Base-by-base conservation (phyloP, 1,140 invertebrate genomes). In the Teleopsis dalmanni region DNA sequence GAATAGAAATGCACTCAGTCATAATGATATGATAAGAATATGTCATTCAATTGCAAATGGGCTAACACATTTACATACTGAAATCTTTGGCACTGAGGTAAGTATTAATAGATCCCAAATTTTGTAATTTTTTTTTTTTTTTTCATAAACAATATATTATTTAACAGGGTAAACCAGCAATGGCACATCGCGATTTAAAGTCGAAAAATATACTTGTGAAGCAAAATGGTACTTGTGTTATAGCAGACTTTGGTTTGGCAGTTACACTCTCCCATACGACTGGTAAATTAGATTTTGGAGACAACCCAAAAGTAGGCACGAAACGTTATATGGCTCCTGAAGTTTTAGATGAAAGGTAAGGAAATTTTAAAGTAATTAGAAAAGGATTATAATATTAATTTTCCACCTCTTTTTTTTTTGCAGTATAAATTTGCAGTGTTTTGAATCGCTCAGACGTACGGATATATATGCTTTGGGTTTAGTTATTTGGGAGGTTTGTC, bases 241-340 rank as follows among this genome's bases (percentile, higher is more conserved):
- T 98, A 56, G 93, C 93, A 16, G 94, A 98, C 76, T 91, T 97
- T 60, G 91, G 93, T 19, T 75, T 96, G 47, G 91, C 92, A 1
- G 85, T 88, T 1, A 91, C 87, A 14, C 91, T 91, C 60, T 80
- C 83, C 48, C 81, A 84, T 57, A 60, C 70, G 44, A 76, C 70
- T 1, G 83, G 82, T 46, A 79, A 80, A 55, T 71, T 88, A 31
- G 83, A 88, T 60, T 72, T 88, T 42, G 80, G 80, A 44, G 74
- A 79, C 16, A 87, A 88, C 73, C 80, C 81, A 8, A 76, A 83
- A 56, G 89, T 92, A 55, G 92, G 92, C 35, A 93, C 92, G 8
- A 90, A 86, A 65, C 78, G 95, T 14, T 98, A 98, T 71, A 96
- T 97, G 92, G 84, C 88, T 54, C 94, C 94, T 1, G 95, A 98